Base-by-base conservation (phyloP, 2,113 vertebrate genomes). In the Suricata suricatta region DNA sequence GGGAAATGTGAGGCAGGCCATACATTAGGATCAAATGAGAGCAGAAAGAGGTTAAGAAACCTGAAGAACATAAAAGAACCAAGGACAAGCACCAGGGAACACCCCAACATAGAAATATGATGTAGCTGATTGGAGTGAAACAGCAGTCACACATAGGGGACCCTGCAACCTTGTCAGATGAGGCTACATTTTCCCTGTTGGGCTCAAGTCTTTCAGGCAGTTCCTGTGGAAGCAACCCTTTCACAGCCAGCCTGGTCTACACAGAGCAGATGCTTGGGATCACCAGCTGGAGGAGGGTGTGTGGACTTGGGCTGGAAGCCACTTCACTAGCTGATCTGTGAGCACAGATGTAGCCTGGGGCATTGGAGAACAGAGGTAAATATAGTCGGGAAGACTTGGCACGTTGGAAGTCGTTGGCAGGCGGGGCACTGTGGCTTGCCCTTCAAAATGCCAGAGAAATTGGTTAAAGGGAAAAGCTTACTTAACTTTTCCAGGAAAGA, bases 401-500 rank as follows among this genome's bases (percentile, higher is more conserved):
- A 19, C 2, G 35, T 12, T 27, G 91, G 79, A 69, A 88, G 60
- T 7, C 31, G 69, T 63, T 93, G 79, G 90, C 80, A 92, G 90
- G 29, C 52, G 33, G 44, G 38, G 21, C 2, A 0, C 81, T 9
- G 50, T 35, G 83, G 63, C 83, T 79, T 87, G 63, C 80, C 84
- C 60, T 92, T 95, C 76, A 94, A 91, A 94, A 85, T 50, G 44
- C 89, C 38, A 50, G 88, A 92, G 94, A 97, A 88, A 85, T 38
- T 97, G 88, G 83, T 82, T 47, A 94, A 72, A 88, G 81, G 77
- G 90, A 94, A 96, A 93, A 94, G 41, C 76, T 93, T 85, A 77
- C 95, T 92, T 96, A 69, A 81, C 72, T 92, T 96, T 97, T 97
- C 95, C 93, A 97, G 95, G 88, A 85, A 93, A 95, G 63, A 90